Conservation (phyloP, 2,888 invertebrate species). For the Teleogryllus oceanicus region DNA sequence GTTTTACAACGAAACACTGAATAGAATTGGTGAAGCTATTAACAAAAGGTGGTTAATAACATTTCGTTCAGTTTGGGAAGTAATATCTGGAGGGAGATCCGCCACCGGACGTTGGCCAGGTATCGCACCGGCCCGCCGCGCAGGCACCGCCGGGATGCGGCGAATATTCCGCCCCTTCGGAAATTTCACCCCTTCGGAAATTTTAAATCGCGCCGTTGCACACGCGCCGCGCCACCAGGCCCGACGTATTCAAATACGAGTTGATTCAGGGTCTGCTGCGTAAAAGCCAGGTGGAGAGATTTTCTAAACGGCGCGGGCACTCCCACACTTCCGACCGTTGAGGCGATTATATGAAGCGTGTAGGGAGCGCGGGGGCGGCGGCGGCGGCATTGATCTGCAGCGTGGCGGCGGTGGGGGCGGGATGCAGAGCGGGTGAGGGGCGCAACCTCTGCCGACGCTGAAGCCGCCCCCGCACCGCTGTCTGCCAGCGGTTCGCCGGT, state of each 20-base stretch:
- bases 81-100: too few species aligned
- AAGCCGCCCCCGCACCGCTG: too few species aligned
- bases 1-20: too few species aligned
- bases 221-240: background rate
- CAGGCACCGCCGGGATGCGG: slow-evolving; percentile 19
- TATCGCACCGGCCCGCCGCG: background rate
- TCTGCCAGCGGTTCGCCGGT: too few species aligned
- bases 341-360: background rate
- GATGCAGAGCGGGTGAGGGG: background rate
- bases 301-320: background rate
- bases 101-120: too few species aligned
- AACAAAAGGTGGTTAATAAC: too few species aligned
- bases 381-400: too few species aligned
- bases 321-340: background rate
- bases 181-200: background rate
- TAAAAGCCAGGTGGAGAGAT: background rate
- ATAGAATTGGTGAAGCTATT: too few species aligned
- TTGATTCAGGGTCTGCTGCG: background rate
- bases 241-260: background rate
- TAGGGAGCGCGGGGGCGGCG: too few species aligned
- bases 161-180: background rate
- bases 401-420: too few species aligned
- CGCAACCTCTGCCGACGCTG: background rate
- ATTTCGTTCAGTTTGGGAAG: too few species aligned
- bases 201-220: background rate